Base-by-base conservation (phyloP, 1,140 invertebrate genomes). In the Drosophila santomea region DNA sequence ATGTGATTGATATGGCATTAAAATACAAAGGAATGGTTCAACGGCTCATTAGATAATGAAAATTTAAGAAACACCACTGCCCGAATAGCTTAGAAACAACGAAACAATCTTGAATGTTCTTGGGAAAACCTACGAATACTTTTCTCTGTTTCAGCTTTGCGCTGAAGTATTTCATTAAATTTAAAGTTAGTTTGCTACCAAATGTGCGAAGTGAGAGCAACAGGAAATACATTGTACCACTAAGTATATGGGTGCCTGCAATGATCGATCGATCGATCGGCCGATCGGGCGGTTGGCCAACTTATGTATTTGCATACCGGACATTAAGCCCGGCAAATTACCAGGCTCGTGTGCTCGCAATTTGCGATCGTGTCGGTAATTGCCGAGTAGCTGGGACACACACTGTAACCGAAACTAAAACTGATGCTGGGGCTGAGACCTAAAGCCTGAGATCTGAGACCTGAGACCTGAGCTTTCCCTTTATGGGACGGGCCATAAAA, bases 341-440 rank as follows among this genome's bases (percentile, higher is more conserved):
- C 38, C 47, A 25, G 59, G 47, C 66, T 67, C 61, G 54, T 66
- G 73, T 62, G 64, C 45, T 50, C 60, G 64, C 71, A 76, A 68
- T 75, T 88, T 64, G 71, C 62, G 58, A 82, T 86, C 82, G 82
- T 86, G 82, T 86, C 63, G 66, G 82, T 86, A 86, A 86, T 88
- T 75, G 75, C 45, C 52, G 55, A 63, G 54, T 50, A 55, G 60
- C 55, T 51, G 56, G 47, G 41, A 68, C 60, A 36, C 36, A 43
- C 62, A 35, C 63, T 35, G 14, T 48, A 20, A 66, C 60, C 60
- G 45, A 66, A 41, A 64, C 64, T 52, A 25, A 73, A 73, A 32
- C 38, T 45, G 36, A 38, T 14, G 20, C 35, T 28, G 39, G 12
- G 50, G 38, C 36, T 25, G 25, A 25, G 25, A 25, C 25, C 25